Evolutionary conservation across 2,113 vertebrate genomes (phyloP).

Genomic region (Pachyramphus minor): DNA sequence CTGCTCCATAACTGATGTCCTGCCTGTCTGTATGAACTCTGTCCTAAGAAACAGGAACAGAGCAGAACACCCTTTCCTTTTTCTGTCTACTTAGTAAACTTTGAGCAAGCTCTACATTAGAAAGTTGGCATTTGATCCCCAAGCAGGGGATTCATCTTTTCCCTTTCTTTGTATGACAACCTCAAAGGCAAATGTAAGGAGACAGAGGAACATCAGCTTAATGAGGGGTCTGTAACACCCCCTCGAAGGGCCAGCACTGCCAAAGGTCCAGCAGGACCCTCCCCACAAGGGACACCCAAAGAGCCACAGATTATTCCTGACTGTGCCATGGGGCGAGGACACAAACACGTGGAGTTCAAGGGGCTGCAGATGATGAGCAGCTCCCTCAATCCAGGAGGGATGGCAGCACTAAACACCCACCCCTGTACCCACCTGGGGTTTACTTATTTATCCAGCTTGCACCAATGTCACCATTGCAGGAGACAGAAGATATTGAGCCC

Average conservation of each 20-base stretch:
- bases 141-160: accelerated
- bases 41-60: neutral
- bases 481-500: neutral
- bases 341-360: neutral
- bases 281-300: neutral
- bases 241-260: accelerated
- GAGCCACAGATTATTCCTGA: neutral
- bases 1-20: constrained; percentile 6
- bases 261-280: accelerated
- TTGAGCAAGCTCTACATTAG: accelerated
- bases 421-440: neutral
- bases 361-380: neutral
- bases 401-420: neutral
- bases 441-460: neutral
- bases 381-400: neutral
- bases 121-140: accelerated
- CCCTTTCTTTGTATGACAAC: accelerated
- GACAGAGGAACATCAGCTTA: accelerated
- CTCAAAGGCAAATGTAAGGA: accelerated
- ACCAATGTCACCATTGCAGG: neutral
- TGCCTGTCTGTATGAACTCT: constrained; percentile 25
- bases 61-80: neutral
- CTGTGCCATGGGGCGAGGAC: neutral
- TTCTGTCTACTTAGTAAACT: accelerated
- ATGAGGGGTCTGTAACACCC: accelerated